A percentile compares a stretch with the other conserved stretches of the same genome.
Conservation (phyloP, 2,888 invertebrate species). For the Stegophylla sp. region DNA sequence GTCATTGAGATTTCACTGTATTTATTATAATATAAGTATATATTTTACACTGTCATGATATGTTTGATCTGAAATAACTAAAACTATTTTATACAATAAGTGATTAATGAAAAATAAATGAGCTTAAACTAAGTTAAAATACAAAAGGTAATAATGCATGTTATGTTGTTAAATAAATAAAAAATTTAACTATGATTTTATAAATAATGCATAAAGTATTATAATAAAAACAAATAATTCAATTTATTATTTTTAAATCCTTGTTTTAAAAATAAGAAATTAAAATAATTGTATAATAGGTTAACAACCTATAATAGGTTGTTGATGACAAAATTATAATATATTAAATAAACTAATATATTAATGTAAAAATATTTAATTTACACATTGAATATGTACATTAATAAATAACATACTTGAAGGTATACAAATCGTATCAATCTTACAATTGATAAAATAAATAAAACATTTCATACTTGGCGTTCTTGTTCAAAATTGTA, state of each 20-base stretch:
- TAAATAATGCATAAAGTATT: not conserved
- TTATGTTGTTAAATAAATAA: not conserved
- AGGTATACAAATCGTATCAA: not conserved
- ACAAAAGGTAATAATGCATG: not conserved
- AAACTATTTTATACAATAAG: not conserved
- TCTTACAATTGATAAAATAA: slow-evolving; percentile 1
- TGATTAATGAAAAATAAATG: not conserved
- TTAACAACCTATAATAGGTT: slow-evolving; percentile 2
- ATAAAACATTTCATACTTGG: slow-evolving; percentile 31
- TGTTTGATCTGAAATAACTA: slow-evolving; percentile 23
- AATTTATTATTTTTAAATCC: not conserved
- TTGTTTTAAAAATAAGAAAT: not conserved
- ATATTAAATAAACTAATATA: slow-evolving; percentile 2
- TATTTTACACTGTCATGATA: slow-evolving; percentile 19
- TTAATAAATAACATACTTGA: too few relatives aligned
- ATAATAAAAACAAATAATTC: not conserved
- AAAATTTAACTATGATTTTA: not conserved
- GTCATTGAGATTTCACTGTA: slow-evolving; percentile 6
- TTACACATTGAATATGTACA: too few relatives aligned
- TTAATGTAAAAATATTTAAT: not conserved
- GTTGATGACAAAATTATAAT: not conserved
- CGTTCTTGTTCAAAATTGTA: slow-evolving; percentile 50
- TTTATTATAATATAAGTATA: not conserved
- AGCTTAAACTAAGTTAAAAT: not conserved
- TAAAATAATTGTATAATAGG: slow-evolving; percentile 15